Percentiles rank a stretch among this genome's conserved stretches.
phyloP scores from a whole-genome alignment of 2,888 invertebrate genomes.

The Leptinotarsa peninsularis region DNA sequence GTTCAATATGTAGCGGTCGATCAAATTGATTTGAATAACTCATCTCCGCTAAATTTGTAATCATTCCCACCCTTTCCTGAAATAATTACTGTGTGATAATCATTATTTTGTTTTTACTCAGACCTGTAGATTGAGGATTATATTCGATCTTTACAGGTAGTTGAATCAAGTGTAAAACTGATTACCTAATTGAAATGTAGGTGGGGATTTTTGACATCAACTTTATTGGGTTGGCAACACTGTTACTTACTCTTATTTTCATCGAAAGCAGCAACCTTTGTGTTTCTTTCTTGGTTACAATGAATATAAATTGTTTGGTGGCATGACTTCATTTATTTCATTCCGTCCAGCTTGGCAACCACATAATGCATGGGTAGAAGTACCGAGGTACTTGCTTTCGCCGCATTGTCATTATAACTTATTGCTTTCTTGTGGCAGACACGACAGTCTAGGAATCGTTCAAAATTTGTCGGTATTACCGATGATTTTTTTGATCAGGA shows the following conservation, averaged over 20 bases:
- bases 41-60: too few species aligned
- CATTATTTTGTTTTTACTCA: too few species aligned
- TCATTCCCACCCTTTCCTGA: too few species aligned
- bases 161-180: too few species aligned
- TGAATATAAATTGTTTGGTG: constrained; percentile 32
- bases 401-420: constrained; percentile 22
- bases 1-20: too few species aligned
- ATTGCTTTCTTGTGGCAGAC: constrained; percentile 15
- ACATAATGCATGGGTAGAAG: constrained; percentile 18
- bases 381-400: constrained; percentile 19
- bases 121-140: too few species aligned
- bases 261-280: constrained; percentile 18
- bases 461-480: constrained; percentile 17
- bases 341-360: constrained; percentile 14
- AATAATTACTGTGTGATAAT: too few species aligned
- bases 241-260: constrained; percentile 23
- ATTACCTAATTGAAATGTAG: too few species aligned
- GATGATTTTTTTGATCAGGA: constrained; percentile 15
- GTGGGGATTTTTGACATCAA: neutral
- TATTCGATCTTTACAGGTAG: too few species aligned
- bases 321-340: constrained; percentile 29
- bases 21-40: too few species aligned
- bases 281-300: constrained; percentile 24
- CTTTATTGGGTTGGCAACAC: neutral
- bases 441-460: constrained; percentile 4